phyloP scores from a whole-genome alignment of 2,113 vertebrate genomes.

The Gavialis gangeticus region DNA sequence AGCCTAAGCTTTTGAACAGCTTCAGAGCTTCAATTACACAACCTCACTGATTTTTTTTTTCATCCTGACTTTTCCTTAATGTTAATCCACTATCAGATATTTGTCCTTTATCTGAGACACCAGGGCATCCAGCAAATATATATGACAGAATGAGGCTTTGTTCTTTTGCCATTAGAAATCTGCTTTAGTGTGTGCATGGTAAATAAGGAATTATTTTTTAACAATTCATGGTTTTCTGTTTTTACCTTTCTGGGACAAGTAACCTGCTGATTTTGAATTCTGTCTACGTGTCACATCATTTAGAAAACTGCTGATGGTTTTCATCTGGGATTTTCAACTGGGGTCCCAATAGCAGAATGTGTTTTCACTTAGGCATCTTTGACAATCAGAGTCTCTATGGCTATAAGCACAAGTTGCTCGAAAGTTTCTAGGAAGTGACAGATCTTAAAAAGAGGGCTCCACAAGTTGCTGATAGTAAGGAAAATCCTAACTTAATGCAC shows the following conservation, averaged over 20 bases:
- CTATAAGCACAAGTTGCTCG: background rate
- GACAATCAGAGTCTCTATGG: background rate
- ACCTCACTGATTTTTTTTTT: constrained; percentile 9
- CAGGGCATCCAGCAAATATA: constrained; percentile 31
- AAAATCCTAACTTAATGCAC: background rate
- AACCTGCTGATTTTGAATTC: background rate
- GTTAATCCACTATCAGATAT: constrained; percentile 66
- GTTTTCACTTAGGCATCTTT: background rate
- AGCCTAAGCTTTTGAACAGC: constrained; percentile 46
- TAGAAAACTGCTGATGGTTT: background rate
- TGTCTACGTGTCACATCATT: background rate
- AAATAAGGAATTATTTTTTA: constrained; percentile 50
- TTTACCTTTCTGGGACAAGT: constrained; percentile 24
- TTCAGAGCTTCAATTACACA: constrained; percentile 34
- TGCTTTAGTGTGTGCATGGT: constrained; percentile 11
- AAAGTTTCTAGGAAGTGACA: accelerated
- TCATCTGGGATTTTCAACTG: background rate
- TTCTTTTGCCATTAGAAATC: constrained; percentile 58
- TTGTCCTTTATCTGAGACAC: constrained; percentile 65
- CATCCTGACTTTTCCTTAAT: constrained; percentile 64
- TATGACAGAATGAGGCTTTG: constrained; percentile 69
- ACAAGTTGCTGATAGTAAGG: background rate
- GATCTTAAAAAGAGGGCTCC: background rate
- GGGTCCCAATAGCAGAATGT: background rate
- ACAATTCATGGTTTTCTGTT: constrained; percentile 43